A percentile compares a stretch with the other conserved stretches of the same genome.
Evolutionary conservation across 2,797 vertebrate genomes (phyloP).

Genomic region (Emydoidea blandingii): DNA sequence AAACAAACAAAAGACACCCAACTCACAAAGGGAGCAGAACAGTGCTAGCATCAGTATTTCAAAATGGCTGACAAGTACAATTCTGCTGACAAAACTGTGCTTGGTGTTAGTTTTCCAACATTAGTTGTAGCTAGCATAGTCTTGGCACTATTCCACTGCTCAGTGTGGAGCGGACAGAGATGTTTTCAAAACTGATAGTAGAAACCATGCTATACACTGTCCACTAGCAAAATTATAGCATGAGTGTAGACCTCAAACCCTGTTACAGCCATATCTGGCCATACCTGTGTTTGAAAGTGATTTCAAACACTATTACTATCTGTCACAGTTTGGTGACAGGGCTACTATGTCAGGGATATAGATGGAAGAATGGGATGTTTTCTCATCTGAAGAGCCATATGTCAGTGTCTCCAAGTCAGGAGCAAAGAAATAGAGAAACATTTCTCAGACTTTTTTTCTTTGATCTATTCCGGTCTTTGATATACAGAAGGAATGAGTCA

Average conservation of each 20-base stretch:
- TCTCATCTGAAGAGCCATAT: conserved; percentile 54
- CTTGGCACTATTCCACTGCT: not conserved
- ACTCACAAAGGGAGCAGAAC: not conserved
- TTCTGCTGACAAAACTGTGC: not conserved
- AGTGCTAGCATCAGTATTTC: not conserved
- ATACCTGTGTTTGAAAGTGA: conserved; percentile 24
- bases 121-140: not conserved
- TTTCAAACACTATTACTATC: conserved; percentile 46
- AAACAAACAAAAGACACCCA: not conserved
- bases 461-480: conserved; percentile 72
- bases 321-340: conserved; percentile 45
- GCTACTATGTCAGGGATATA: conserved; percentile 36
- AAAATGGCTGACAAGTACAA: not conserved
- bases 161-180: not conserved
- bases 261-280: not conserved
- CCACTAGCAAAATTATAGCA: not conserved
- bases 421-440: conserved; percentile 70
- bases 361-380: conserved; percentile 54
- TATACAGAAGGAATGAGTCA: conserved; percentile 69
- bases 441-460: conserved; percentile 75
- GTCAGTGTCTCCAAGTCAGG: conserved; percentile 69
- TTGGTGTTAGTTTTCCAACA: not conserved
- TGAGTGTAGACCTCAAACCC: not conserved
- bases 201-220: not conserved
- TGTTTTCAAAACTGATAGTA: not conserved